Evolutionary conservation across 1,140 invertebrate genomes (phyloP), one percentile per base, ranked within the genome.

Genomic region (Bilobella aurantiaca): DNA sequence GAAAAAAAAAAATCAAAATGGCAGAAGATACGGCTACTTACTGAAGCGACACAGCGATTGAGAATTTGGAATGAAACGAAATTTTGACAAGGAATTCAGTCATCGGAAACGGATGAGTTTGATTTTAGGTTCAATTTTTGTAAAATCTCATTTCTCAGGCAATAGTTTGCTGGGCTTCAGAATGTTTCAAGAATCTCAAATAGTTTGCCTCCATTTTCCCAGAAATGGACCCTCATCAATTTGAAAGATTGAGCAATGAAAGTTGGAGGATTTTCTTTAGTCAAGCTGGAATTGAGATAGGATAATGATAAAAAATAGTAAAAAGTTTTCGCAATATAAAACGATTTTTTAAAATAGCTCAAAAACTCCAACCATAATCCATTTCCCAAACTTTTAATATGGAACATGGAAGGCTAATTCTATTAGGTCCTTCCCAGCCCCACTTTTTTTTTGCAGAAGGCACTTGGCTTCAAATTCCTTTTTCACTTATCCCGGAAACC

Each of bases 221-320:
- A 34, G 64, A 69, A 59, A n/a, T n/a, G 63, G 58, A 62, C 63
- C 31, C 23, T 67, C 69, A 67, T 70, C 69, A 70, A 70, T 70
- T 70, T 70, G 69, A 70, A 62, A 70, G 66, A 70, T 70, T 67
- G 69, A 32, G 25, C 63, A 62, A 64, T 70, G 59, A 62, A 64
- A 53, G 23, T 66, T 46, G 21, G 62, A 23, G 56, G 25, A 47
- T 62, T 49, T n/a, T n/a, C n/a, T n/a, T 62, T 63, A 65, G 49
- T 30, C 37, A 47, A 30, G 42, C 59, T 53, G 5, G 49, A 23
- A 23, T 53, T 53, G 49, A 63, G 37, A 14, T 49, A 63, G 31
- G 31, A 8, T n/a, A n/a, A n/a, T n/a, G n/a, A n/a, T n/a, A n/a
- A n/a, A n/a, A 29, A 47, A 23, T 21, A 46, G 18, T 29, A 46